Percentiles rank a stretch among this genome's conserved stretches.
phyloP scores from a whole-genome alignment of 1,140 invertebrate species.

The Sminthurinus signatus region DNA sequence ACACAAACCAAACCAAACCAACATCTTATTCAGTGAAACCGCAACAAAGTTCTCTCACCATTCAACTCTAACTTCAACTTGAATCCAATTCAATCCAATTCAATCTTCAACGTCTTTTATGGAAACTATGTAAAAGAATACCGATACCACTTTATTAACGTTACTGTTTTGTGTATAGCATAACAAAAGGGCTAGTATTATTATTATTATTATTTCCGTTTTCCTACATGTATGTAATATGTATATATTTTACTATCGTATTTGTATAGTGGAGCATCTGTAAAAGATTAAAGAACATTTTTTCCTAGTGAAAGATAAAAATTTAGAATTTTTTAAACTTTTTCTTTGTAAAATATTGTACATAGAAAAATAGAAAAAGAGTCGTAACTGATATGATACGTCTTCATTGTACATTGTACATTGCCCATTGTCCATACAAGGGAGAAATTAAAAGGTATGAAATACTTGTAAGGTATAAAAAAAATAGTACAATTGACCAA shows the following conservation, averaged over 20 bases:
- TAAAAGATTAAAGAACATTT: no score
- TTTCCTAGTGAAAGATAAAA: no score
- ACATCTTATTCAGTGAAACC: slow-evolving; percentile 16
- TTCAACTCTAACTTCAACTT: not conserved
- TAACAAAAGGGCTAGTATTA: slow-evolving; percentile 13
- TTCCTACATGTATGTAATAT: not conserved
- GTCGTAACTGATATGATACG: no score
- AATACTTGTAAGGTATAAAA: no score
- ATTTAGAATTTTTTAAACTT: no score
- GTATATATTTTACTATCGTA: not conserved
- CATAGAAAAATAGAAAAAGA: not conserved
- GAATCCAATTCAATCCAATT: slow-evolving; percentile 1
- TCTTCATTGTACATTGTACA: no score
- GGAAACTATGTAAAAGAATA: no score
- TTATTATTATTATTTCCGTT: slow-evolving; percentile 11
- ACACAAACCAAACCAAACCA: not conserved
- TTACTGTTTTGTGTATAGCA: not conserved
- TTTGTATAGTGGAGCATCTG: no score
- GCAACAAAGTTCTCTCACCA: not conserved
- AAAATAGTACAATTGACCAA: not conserved
- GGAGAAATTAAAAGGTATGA: not conserved
- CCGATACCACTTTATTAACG: not conserved
- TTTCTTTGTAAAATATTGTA: not conserved
- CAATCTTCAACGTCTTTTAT: not conserved
- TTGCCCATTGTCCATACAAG: not conserved